Base-by-base conservation (phyloP, 1,140 invertebrate species). In the Eubasilissa regina region DNA sequence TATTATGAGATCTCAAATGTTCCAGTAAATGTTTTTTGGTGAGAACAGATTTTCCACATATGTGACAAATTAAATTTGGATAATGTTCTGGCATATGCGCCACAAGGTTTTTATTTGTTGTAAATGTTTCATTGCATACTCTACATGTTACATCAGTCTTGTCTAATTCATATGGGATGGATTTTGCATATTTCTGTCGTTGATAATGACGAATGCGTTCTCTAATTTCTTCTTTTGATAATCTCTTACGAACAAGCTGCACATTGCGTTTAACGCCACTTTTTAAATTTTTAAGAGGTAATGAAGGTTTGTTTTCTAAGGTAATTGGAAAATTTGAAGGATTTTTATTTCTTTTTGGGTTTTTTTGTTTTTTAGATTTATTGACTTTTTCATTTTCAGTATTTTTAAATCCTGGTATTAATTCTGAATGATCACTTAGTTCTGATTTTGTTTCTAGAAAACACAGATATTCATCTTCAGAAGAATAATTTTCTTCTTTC, bases 31-130 rank as follows among this genome's bases (percentile, higher is more conserved):
- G 55, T 12, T 25, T 11, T 64, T 75, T 75, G 10, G 77, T 19
- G 12, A 81, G 72, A 44, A 70, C 78, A 17, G 55, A 53, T 56
- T 81, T 81, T 48, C 80, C 80, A 35, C 80, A 81, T 12, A 81
- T 55, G 58, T 75, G 58, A 55, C 80, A 81, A 9, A 81, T 62
- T 55, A 58, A 48, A 44, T 81, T 81, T 4, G 80, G 76, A 72
- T 75, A 81, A 75, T 81, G 80, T 1, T 56, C 15, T 12, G 76
- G 25, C 80, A 81, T 81, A 19, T 81, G 80, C 4, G 62, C 68
- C 10, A 81, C 60, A 19, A 81, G 62, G 13, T 45, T 47, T 70
- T 75, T 81, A 53, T 81, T 76, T 13, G 72, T 75, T 13, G 80
- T 53, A 62, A 81, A 81, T 25, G 72, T 17, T 60, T 81, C 77